A percentile compares a stretch with the other conserved stretches of the same genome.
These are phyloP conservation scores for Notospermus geniculatus DNA, from an alignment of 1,140 invertebrate species.

Conservation along the genomic window DNA sequence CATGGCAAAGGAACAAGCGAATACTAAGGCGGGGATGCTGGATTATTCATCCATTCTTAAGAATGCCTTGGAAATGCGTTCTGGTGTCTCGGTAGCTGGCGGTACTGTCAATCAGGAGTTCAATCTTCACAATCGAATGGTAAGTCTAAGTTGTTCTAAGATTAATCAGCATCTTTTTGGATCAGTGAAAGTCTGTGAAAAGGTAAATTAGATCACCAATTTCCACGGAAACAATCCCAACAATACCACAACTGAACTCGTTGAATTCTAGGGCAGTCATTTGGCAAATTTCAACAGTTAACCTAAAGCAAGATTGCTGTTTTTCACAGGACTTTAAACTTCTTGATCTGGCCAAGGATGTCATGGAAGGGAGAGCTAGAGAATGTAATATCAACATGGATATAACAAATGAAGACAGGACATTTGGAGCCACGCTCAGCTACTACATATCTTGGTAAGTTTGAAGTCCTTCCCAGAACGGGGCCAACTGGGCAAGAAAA, in stretches of 20 bases:
- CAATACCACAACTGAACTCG: no score
- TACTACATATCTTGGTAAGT: conserved; percentile 88
- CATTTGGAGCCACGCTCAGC: conserved; percentile 90
- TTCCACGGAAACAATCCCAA: no score
- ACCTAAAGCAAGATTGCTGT: no score
- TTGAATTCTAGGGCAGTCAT: no score
- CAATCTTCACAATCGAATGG: conserved; percentile 79
- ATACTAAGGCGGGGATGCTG: conserved; percentile 79
- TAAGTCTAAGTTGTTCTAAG: conserved; percentile 27
- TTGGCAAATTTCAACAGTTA: no score
- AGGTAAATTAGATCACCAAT: background rate
- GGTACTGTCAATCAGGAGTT: conserved; percentile 86
- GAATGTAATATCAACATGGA: conserved; percentile 73
- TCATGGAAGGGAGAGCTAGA: conserved; percentile 71
- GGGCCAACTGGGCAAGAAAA: no score
- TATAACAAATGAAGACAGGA: conserved; percentile 88
- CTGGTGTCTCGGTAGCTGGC: conserved; percentile 86
- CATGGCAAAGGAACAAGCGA: conserved; percentile 59
- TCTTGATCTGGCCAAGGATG: conserved; percentile 71
- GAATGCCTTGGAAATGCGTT: conserved; percentile 84
- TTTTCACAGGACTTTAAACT: conserved; percentile 71
- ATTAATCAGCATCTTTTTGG: background rate
- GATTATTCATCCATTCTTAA: conserved; percentile 83
- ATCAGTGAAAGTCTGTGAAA: background rate
- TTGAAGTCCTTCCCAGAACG: background rate